These are phyloP conservation scores for Virgularia gustaviana DNA, from an alignment of 92 coral and sea anemone species.

Conservation along the genomic window DNA sequence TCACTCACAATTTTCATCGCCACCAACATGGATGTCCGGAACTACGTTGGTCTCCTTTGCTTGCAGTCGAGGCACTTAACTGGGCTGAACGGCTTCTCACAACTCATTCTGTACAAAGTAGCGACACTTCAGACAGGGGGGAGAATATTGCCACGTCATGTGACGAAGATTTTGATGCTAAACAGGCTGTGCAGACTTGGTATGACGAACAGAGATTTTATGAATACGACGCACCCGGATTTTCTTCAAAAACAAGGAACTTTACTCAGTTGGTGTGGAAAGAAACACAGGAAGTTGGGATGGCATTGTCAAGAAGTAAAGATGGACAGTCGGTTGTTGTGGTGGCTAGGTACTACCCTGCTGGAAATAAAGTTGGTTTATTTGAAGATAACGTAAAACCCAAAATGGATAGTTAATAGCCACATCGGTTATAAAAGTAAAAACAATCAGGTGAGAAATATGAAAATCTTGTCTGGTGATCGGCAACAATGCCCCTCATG, in stretches of 20 bases:
- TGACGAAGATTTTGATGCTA: constrained; percentile 21
- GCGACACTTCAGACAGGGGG: constrained; percentile 81
- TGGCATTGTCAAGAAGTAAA: constrained; percentile 80
- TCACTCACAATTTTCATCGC: constrained; percentile 96
- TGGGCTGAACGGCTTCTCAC: constrained; percentile 79
- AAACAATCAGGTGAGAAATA: not conserved
- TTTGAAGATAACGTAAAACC: constrained; percentile 85
- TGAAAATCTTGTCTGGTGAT: not conserved
- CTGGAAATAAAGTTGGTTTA: constrained; percentile 86
- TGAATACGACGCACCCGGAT: constrained; percentile 78
- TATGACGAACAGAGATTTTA: constrained; percentile 81
- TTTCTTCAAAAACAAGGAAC: constrained; percentile 80
- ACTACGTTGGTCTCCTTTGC: constrained; percentile 81
- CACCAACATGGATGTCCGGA: constrained; percentile 82
- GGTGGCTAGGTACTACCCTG: constrained; percentile 88
- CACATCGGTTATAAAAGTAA: not conserved
- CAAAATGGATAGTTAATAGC: not conserved
- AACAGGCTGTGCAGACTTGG: constrained; percentile 83
- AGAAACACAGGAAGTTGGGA: constrained; percentile 85
- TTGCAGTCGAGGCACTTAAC: constrained; percentile 87
- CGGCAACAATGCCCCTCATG: too few relatives aligned
- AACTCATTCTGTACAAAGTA: constrained; percentile 76
- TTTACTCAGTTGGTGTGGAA: constrained; percentile 87
- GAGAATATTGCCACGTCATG: constrained; percentile 68
- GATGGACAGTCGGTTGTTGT: constrained; percentile 78